phyloP scores from a whole-genome alignment of 2,113 vertebrate species.

The Pionites leucogaster region DNA sequence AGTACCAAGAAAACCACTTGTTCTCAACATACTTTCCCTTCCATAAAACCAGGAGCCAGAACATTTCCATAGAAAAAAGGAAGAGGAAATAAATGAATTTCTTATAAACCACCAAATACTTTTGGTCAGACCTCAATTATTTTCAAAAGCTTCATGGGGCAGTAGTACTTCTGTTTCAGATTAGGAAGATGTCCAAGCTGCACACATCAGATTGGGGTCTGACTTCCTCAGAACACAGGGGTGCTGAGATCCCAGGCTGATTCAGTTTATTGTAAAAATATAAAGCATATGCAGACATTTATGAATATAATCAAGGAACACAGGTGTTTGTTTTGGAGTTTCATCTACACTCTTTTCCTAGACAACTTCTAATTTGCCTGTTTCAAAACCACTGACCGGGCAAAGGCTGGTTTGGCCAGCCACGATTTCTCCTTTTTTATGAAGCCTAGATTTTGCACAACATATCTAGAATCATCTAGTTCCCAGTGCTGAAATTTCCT shows the following conservation, averaged over 20 bases:
- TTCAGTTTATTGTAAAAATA: neutral
- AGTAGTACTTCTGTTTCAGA: slow-evolving; percentile 19
- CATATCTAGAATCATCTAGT: neutral
- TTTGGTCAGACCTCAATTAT: slow-evolving; percentile 46
- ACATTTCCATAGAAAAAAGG: neutral
- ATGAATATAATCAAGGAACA: neutral
- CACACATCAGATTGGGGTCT: neutral
- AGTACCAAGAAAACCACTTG: neutral
- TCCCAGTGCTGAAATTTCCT: neutral
- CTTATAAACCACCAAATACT: neutral
- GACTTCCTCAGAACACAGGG: neutral
- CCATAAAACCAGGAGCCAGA: neutral
- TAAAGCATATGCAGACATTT: neutral
- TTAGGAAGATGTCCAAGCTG: slow-evolving; percentile 8
- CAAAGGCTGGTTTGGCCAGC: neutral
- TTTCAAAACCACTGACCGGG: neutral
- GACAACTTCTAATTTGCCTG: neutral
- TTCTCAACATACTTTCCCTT: slow-evolving; percentile 3
- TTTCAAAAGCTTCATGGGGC: slow-evolving; percentile 2
- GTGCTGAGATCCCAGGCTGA: neutral
- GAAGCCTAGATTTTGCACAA: neutral
- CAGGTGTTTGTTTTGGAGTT: neutral
- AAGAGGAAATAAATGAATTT: slow-evolving; percentile 26
- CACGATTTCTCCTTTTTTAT: neutral
- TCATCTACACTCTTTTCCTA: neutral